Conservation (phyloP, 2,888 invertebrate species). For the Myopa testacea region DNA sequence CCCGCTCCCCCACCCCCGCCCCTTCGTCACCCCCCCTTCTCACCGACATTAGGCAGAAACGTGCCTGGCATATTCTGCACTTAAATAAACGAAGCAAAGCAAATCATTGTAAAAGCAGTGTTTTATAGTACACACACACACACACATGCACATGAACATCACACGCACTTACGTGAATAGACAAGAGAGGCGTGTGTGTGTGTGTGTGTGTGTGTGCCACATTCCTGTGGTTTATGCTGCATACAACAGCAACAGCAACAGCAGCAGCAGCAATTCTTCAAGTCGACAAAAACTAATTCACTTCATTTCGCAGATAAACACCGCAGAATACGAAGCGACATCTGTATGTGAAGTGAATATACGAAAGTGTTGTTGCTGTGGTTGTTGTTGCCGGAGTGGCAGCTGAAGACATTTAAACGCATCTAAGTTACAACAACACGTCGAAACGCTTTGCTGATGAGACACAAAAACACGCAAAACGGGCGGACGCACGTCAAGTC, state of each 20-base stretch:
- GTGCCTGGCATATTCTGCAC: conserved; percentile 33
- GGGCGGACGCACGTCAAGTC: too few species aligned
- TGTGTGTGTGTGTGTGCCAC: not conserved
- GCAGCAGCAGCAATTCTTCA: conserved; percentile 2
- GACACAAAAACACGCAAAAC: not conserved
- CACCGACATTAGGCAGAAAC: conserved; percentile 33
- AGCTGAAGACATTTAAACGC: not conserved
- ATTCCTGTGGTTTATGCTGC: not conserved
- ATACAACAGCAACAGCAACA: not conserved
- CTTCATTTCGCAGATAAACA: conserved; percentile 32
- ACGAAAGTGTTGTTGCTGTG: not conserved
- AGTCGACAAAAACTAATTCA: not conserved
- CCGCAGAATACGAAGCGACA: not conserved
- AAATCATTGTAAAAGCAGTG: conserved; percentile 18
- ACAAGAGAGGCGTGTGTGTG: not conserved
- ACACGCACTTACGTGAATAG: too few species aligned
- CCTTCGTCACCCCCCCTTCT: too few species aligned
- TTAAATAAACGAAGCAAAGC: conserved; percentile 31
- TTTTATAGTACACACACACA: not conserved
- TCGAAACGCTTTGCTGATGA: not conserved
- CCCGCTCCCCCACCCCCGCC: too few species aligned
- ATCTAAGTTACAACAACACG: not conserved
- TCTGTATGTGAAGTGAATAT: not conserved
- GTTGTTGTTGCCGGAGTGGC: not conserved
- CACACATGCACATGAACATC: too few species aligned